phyloP scores from a whole-genome alignment of 2,113 vertebrate species.

The Caranx ignobilis region DNA sequence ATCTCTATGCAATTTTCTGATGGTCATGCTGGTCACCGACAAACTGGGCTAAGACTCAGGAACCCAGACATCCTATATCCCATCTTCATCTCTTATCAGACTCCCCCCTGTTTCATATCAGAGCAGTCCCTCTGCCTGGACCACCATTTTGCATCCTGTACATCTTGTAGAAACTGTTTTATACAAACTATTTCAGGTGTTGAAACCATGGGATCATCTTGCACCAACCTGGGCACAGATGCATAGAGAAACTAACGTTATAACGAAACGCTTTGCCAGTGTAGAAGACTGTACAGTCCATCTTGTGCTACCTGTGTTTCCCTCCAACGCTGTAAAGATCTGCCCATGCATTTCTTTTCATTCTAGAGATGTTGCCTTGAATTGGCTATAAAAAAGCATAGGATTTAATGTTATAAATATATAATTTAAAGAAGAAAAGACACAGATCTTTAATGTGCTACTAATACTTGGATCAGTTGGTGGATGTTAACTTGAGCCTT shows the following conservation, averaged over 20 bases:
- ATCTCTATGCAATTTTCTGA: constrained; percentile 86
- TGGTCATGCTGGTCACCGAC: constrained; percentile 67
- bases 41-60: constrained; percentile 78
- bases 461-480: constrained; percentile 68
- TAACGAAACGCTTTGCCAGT: constrained; percentile 75
- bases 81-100: constrained; percentile 21
- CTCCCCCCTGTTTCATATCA: constrained; percentile 26
- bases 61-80: constrained; percentile 59
- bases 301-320: constrained; percentile 74
- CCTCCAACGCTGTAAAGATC: constrained; percentile 72
- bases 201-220: constrained; percentile 69
- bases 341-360: constrained; percentile 72
- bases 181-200: constrained; percentile 74
- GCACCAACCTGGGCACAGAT: constrained; percentile 69
- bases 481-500: constrained; percentile 74
- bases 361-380: constrained; percentile 84
- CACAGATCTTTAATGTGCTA: constrained; percentile 76
- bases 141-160: constrained; percentile 61
- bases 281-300: constrained; percentile 83
- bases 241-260: constrained; percentile 56
- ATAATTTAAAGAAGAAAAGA: constrained; percentile 73
- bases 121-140: constrained; percentile 10
- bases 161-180: constrained; percentile 76
- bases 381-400: constrained; percentile 71
- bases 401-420: constrained; percentile 75